Evolutionary conservation across 2,113 vertebrate species (phyloP), one percentile per base, ranked within the genome.

Genomic region (Marmota monax): DNA sequence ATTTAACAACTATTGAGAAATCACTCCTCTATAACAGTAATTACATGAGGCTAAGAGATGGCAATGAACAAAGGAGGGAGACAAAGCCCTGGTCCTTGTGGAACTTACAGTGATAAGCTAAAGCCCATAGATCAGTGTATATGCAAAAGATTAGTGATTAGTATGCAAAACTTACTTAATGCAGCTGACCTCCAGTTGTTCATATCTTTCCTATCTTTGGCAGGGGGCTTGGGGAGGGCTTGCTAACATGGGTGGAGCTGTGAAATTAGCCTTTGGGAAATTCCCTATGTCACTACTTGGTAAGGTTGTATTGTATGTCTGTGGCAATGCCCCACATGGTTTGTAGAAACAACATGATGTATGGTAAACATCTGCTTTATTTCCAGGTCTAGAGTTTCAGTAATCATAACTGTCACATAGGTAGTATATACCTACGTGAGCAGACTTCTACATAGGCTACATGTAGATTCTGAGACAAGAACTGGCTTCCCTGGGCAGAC

Each of bases 1-100:
- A 27, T 82, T 92, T 88, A 80, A 61, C 53, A 37, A n/a, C n/a
- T 58, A 7, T 42, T 92, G 56, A 63, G 48, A 83, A 92, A 53
- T 53, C 6, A 84, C 5, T 70, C 0, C 10, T 51, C 29, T 83
- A 2, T 39, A 63, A 1, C 7, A 17, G 23, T 70, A 14, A 70
- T 14, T 72, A 3, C 20, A 51, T 20, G 73, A 61, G 48, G 22
- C 17, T 77, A 72, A 88, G 13, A 58, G 3, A 76, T 25, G 7
- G 17, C 8, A 67, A 16, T 63, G 56, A 58, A 23, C 2, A 13
- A 74, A 32, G 34, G 10, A 69, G 73, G 42, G 10, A 70, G 29
- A 70, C 5, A 78, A 72, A 77, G 65, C 65, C 34, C 16, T 48
- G 16, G 10, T 53, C 56, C 12, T 97, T 13, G 2, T 17, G 29